Base-by-base conservation (phyloP, 2,113 vertebrate genomes). In the Limanda limanda region DNA sequence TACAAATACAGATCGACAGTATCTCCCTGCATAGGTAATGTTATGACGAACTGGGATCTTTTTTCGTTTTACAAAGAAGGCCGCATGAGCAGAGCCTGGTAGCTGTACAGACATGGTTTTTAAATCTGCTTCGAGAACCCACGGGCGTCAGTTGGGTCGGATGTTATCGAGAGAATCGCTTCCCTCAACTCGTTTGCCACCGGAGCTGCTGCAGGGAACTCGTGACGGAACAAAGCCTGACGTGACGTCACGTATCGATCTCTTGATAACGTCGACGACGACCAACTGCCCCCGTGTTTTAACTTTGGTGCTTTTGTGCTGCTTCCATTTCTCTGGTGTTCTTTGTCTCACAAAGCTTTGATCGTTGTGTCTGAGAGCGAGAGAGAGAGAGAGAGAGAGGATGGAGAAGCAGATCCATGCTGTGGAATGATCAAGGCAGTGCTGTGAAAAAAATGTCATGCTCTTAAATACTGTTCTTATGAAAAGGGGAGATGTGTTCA, bases 381-480 rank as follows among this genome's bases (percentile, higher is more conserved):
- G 80, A 56, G 78, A 56, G 60, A 63, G 75, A 73, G 80, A 60
- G 78, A 78, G 82, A 45, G 37, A 3, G 25, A 27, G 6, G 61
- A 42, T 6, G 35, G 11, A 56, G 68, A 74, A 86, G 70, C 74
- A 23, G 76, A 81, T 73, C 66, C 82, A 88, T 84, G 84, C 84
- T 82, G 84, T 87, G 88, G 88, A 86, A 81, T 81, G 88, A 87
- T 74, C 56, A 71, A 87, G 91, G 86, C 92, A 85, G 90, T 93
- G 93, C 93, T 94, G 93, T 94, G 94, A 94, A 94, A 92, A 85
- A 51, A 51, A 51, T 90, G 91, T 90, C 87, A 91, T 92, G 84
- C 87, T 92, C 92, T 88, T 92, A 88, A 63, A 90, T 94, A 90
- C 89, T 92, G 92, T 89, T 91, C 86, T 84, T 84, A 83, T 80